phyloP scores from a whole-genome alignment of 2,888 invertebrate species.

The Exocentrus adspersus region DNA sequence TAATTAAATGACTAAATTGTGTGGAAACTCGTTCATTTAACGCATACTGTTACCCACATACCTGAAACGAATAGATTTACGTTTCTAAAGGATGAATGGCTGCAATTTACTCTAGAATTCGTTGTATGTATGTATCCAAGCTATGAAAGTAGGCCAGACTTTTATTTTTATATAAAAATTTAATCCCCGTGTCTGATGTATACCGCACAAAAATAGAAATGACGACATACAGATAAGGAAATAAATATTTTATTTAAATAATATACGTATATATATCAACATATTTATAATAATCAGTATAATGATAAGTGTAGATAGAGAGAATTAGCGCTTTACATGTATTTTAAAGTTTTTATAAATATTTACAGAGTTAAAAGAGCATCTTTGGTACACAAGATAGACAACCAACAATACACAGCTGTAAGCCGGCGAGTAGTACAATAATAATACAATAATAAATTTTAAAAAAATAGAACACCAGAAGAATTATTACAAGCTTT shows the following conservation, averaged over 20 bases:
- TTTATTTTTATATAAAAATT: too few species aligned
- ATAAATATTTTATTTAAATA: conserved; percentile 43
- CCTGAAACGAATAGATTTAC: too few species aligned
- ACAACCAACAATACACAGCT: conserved; percentile 45
- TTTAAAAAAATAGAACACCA: not conserved
- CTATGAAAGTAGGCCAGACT: too few species aligned
- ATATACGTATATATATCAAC: conserved; percentile 25
- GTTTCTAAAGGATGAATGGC: too few species aligned
- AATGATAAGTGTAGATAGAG: too few species aligned
- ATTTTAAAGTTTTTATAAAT: conserved; percentile 14
- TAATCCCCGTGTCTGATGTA: too few species aligned
- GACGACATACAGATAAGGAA: conserved; percentile 35
- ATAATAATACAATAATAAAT: not conserved
- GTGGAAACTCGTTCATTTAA: too few species aligned
- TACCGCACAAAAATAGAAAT: conserved; percentile 24
- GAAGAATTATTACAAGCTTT: not conserved
- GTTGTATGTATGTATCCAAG: too few species aligned
- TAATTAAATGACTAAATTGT: too few species aligned
- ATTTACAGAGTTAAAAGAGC: conserved; percentile 23
- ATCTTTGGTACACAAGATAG: conserved; percentile 38
- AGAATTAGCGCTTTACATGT: conserved; percentile 16
- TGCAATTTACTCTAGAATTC: too few species aligned
- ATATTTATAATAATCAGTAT: conserved; percentile 18
- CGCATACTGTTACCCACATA: too few species aligned
- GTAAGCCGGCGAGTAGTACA: too few species aligned